phyloP scores from a whole-genome alignment of 2,797 vertebrate genomes.

The Harpagifer antarcticus region DNA sequence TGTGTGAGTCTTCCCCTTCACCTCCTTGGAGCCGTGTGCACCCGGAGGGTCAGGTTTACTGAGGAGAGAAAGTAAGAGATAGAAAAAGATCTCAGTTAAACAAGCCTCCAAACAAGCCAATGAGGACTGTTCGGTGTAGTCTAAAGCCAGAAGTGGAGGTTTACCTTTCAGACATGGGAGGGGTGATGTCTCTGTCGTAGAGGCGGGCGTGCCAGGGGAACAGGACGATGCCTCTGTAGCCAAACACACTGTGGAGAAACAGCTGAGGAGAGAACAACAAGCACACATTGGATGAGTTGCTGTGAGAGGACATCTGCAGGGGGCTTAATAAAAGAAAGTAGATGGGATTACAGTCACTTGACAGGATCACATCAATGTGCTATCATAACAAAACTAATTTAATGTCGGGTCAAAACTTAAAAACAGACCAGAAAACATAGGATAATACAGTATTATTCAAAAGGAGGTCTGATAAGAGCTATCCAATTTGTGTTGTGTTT shows the following conservation, averaged over 20 bases:
- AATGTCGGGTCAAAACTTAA: slow-evolving; percentile 10
- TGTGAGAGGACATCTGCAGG: slow-evolving; percentile 26
- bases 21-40: slow-evolving; percentile 94
- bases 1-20: slow-evolving; percentile 97
- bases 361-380: slow-evolving; percentile 32
- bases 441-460: neutral
- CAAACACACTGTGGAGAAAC: slow-evolving; percentile 98
- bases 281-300: slow-evolving; percentile 18
- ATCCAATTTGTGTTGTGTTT: neutral
- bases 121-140: neutral
- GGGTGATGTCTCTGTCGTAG: slow-evolving; percentile 95
- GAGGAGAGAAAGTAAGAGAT: neutral
- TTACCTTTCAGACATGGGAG: slow-evolving; percentile 92
- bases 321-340: slow-evolving; percentile 31
- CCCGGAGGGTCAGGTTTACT: slow-evolving; percentile 89
- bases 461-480: neutral
- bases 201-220: slow-evolving; percentile 98
- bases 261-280: slow-evolving; percentile 83
- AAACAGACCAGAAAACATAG: slow-evolving; percentile 7
- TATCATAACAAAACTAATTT: slow-evolving; percentile 19
- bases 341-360: slow-evolving; percentile 50
- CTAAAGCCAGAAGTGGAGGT: neutral
- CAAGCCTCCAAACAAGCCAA: neutral
- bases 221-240: slow-evolving; percentile 96
- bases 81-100: neutral